phyloP scores from a whole-genome alignment of 30 jellyfish, hydroid and myxozoan species.

The Hydractinia echinata region DNA sequence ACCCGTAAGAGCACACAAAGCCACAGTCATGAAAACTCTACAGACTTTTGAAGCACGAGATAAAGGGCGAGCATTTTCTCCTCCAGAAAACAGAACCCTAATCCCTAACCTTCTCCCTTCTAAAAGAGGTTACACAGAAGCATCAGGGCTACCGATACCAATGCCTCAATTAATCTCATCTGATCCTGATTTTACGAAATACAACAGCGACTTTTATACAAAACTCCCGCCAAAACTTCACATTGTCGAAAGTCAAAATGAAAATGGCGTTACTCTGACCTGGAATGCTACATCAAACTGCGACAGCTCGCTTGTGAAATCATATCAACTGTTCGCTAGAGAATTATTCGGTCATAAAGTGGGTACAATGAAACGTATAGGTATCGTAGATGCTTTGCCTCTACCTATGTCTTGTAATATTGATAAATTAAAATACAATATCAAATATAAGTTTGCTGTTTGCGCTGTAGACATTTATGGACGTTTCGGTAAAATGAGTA shows the following conservation, averaged over 20 bases:
- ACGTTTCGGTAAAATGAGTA: conserved; percentile 39
- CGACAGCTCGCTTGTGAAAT: conserved; percentile 41
- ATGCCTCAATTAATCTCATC: background rate
- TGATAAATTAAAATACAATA: conserved; percentile 28
- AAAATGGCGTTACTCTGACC: conserved; percentile 41
- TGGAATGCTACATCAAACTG: conserved; percentile 48
- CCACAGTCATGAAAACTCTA: background rate
- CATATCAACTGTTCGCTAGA: conserved; percentile 42
- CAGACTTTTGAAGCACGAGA: background rate
- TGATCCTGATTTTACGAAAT: conserved; percentile 8
- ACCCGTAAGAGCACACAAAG: background rate
- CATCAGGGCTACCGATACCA: background rate
- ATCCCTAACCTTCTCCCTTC: background rate
- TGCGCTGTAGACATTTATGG: conserved; percentile 48
- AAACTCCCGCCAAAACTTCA: conserved; percentile 43
- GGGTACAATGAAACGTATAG: conserved; percentile 45
- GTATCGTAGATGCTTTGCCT: conserved; percentile 42
- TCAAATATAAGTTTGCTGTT: conserved; percentile 38
- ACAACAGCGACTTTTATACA: conserved; percentile 37
- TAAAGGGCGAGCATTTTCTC: background rate
- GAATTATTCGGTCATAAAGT: conserved; percentile 42
- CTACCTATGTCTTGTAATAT: conserved; percentile 45
- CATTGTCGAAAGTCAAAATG: conserved; percentile 44
- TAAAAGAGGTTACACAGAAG: background rate
- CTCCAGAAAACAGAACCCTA: conserved; percentile 5